These are phyloP conservation scores for Chaenocephalus aceratus DNA, from an alignment of 2,113 vertebrate genomes.

Conservation along the genomic window DNA sequence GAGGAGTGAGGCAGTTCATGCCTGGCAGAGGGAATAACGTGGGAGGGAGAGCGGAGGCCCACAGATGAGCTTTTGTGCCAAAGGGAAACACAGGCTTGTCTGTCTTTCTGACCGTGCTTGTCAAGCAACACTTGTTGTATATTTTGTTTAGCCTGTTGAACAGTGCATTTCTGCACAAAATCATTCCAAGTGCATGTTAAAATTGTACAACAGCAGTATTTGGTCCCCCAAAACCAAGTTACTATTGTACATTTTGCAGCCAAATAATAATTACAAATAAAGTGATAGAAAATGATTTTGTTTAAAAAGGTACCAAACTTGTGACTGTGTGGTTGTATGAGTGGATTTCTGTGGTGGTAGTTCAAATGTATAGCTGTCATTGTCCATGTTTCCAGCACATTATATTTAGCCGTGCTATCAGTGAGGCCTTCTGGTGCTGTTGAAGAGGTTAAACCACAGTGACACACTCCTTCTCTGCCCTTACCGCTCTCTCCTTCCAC, in stretches of 20 bases:
- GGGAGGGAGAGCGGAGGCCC: conserved; percentile 39
- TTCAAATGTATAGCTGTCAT: conserved; percentile 64
- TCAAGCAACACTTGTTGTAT: conserved; percentile 54
- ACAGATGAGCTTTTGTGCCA: conserved; percentile 62
- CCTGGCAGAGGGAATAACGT: conserved; percentile 52
- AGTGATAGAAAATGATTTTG: no score
- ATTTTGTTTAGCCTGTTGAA: conserved; percentile 43
- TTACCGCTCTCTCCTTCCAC: conserved; percentile 15
- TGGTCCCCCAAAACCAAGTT: background rate
- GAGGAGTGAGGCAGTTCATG: conserved; percentile 55
- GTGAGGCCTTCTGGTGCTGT: conserved; percentile 44
- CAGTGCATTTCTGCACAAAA: conserved; percentile 23
- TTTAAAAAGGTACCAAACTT: no score
- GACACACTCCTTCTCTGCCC: conserved; percentile 33
- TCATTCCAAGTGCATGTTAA: conserved; percentile 3
- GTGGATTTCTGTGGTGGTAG: conserved; percentile 23
- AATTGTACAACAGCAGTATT: background rate
- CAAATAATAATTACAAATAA: no score
- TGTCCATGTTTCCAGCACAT: conserved; percentile 54
- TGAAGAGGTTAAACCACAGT: conserved; percentile 60
- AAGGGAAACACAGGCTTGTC: conserved; percentile 53
- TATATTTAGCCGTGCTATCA: conserved; percentile 77
- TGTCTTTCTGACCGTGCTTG: conserved; percentile 55
- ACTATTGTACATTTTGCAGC: background rate
- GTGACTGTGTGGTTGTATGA: background rate